phyloP scores from a whole-genome alignment of 2,113 vertebrate genomes.

The Aramus guarauna region DNA sequence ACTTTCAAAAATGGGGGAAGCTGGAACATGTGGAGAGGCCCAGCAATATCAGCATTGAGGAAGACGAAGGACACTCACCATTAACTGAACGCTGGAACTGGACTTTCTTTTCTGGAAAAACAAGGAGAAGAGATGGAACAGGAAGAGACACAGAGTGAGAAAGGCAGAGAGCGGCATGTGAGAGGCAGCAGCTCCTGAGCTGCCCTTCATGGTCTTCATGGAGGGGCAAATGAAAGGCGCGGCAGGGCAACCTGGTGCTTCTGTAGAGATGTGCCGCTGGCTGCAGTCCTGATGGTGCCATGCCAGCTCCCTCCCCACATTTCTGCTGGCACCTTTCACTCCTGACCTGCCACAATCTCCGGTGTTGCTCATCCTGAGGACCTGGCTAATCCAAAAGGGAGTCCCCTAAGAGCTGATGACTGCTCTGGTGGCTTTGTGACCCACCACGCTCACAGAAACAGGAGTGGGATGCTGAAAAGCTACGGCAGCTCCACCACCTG shows the following conservation, averaged over 20 bases:
- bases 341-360: neutral
- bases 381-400: neutral
- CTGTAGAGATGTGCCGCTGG: neutral
- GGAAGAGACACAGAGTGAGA: slow-evolving; percentile 81
- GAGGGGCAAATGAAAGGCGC: neutral
- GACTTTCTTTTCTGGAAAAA: slow-evolving; percentile 96
- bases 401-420: neutral
- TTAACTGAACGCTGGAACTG: slow-evolving; percentile 93
- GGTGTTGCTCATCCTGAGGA: neutral
- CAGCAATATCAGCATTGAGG: slow-evolving; percentile 77
- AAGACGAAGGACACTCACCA: slow-evolving; percentile 89
- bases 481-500: neutral
- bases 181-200: slow-evolving; percentile 65
- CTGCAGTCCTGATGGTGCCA: neutral
- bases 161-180: slow-evolving; percentile 73
- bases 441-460: neutral
- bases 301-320: neutral
- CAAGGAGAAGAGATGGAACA: slow-evolving; percentile 90
- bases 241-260: neutral
- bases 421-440: neutral
- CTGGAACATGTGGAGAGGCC: slow-evolving; percentile 70
- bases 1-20: slow-evolving; percentile 70
- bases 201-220: slow-evolving; percentile 35
- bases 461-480: neutral
- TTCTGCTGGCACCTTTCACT: neutral